A percentile compares a stretch with the other conserved stretches of the same genome.
Conservation (phyloP, 2,888 invertebrate genomes). For the Taenaris catops region DNA sequence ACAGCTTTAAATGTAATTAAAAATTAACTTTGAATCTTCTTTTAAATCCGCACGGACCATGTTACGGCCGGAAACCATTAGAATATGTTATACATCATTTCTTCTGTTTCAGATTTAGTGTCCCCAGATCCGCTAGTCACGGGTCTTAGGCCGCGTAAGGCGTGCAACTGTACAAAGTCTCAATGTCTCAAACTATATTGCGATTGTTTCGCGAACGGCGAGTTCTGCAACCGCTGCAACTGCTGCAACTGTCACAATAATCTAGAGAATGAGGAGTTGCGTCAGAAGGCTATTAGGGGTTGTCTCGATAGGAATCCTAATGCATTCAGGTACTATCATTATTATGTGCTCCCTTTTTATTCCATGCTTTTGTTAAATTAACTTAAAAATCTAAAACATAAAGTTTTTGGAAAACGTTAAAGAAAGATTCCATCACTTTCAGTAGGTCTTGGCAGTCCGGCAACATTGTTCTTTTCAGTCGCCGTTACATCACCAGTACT, state of each 20-base stretch:
- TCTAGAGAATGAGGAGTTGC: slow-evolving; percentile 95
- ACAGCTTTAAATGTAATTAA: too few species aligned
- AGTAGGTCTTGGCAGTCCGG: slow-evolving; percentile 10
- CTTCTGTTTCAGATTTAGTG: slow-evolving; percentile 35
- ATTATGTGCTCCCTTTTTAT: too few species aligned
- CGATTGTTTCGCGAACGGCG: slow-evolving; percentile 99
- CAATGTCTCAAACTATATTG: slow-evolving; percentile 99
- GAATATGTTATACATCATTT: too few species aligned
- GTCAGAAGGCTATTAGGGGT: slow-evolving; percentile 95
- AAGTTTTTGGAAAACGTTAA: too few species aligned
- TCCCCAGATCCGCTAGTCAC: slow-evolving; percentile 53
- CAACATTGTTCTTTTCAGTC: slow-evolving; percentile 5
- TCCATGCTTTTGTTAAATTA: too few species aligned
- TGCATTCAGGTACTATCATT: slow-evolving; percentile 94
- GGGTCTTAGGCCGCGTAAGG: slow-evolving; percentile 88
- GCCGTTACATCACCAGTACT: slow-evolving; percentile 14
- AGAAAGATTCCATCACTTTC: too few species aligned
- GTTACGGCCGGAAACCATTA: too few species aligned
- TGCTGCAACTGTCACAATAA: slow-evolving; percentile 99
- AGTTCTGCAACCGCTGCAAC: slow-evolving; percentile 98
- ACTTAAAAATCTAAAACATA: too few species aligned
- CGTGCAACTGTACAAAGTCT: slow-evolving; percentile 99
- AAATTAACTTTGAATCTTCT: too few species aligned
- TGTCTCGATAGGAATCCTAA: slow-evolving; percentile 98
- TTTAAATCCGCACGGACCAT: too few species aligned